Evolutionary conservation across 2,888 invertebrate genomes (phyloP).

Genomic region (Antheraea assamensis): DNA sequence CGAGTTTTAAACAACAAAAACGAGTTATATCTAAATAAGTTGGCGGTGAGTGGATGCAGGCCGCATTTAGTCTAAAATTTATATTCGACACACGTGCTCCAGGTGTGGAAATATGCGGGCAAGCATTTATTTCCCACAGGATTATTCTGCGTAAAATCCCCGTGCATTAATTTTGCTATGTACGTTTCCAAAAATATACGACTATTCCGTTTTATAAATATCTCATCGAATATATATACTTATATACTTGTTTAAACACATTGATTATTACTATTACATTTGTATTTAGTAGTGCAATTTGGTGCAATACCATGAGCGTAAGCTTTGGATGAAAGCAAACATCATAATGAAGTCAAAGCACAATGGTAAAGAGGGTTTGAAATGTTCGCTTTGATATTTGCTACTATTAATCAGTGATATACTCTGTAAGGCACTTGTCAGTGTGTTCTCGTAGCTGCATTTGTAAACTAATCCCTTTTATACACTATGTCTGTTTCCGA

Average conservation of each 20-base stretch:
- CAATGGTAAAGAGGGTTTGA: not conserved
- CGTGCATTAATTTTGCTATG: conserved; percentile 14
- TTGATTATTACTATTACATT: not conserved
- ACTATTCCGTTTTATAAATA: not conserved
- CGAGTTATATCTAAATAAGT: conserved; percentile 15
- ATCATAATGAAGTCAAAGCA: not conserved
- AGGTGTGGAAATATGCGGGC: conserved; percentile 32
- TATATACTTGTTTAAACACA: too few relatives aligned
- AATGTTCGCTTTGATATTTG: not conserved
- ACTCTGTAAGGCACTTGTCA: not conserved
- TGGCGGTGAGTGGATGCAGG: conserved; percentile 21
- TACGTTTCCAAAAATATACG: conserved; percentile 15
- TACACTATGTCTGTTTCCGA: not conserved
- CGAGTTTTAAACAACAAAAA: conserved; percentile 24
- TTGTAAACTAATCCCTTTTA: not conserved
- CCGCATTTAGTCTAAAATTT: conserved; percentile 23
- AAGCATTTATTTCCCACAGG: conserved; percentile 35
- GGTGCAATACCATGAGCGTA: not conserved
- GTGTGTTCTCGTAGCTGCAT: not conserved
- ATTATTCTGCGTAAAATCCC: conserved; percentile 19
- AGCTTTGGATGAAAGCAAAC: not conserved
- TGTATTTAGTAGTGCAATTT: not conserved
- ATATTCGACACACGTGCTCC: conserved; percentile 21
- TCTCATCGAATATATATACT: not conserved
- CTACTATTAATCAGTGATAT: too few relatives aligned